Conservation (phyloP, 2,797 vertebrate genomes). For the Hylomyscus alleni region DNA sequence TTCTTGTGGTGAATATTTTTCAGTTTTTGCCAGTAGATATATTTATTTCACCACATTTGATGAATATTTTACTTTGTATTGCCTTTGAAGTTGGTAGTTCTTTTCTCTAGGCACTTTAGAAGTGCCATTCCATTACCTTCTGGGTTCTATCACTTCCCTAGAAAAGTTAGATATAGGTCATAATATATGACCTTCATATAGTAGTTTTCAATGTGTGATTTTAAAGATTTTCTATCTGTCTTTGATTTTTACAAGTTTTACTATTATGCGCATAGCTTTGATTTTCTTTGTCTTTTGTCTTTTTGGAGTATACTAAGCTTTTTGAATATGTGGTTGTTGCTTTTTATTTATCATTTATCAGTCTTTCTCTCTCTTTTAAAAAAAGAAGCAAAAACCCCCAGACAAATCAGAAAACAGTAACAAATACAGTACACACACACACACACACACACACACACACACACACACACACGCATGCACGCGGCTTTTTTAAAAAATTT, state of each 20-base stretch:
- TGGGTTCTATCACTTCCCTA: conserved; percentile 41
- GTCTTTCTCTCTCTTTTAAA: background rate
- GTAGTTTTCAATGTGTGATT: conserved; percentile 1
- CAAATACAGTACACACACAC: background rate
- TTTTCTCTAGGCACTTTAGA: conserved; percentile 11
- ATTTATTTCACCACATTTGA: conserved; percentile 68
- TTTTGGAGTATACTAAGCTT: background rate
- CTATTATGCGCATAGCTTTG: background rate
- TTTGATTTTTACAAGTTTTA: conserved; percentile 41
- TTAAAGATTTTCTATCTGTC: conserved; percentile 47
- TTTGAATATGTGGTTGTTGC: conserved; percentile 32
- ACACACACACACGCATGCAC: background rate
- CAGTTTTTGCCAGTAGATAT: conserved; percentile 32
- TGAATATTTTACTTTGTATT: conserved; percentile 43
- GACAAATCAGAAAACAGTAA: background rate
- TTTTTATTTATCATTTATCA: conserved; percentile 10
- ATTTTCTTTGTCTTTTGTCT: conserved; percentile 40
- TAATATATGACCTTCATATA: conserved; percentile 11
- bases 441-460: background rate
- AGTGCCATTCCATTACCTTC: conserved; percentile 34
- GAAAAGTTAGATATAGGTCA: conserved; percentile 12
- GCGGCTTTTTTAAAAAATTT: background rate
- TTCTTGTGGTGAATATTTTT: conserved; percentile 39
- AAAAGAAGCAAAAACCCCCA: background rate
- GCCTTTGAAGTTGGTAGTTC: conserved; percentile 48